Base-by-base conservation (phyloP, 2,888 invertebrate species). In the Acheta domesticus region DNA sequence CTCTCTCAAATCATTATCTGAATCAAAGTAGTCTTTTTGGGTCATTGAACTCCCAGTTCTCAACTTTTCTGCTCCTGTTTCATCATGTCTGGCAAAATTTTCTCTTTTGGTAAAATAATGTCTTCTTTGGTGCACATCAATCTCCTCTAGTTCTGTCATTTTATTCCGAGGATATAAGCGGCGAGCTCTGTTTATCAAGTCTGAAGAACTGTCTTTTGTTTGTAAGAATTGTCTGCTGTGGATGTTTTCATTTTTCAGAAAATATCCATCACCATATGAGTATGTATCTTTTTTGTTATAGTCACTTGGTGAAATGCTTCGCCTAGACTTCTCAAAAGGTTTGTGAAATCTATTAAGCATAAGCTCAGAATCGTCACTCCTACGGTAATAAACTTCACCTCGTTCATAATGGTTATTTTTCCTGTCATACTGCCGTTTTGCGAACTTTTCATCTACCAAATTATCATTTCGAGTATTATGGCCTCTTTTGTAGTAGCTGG, bases 111-210 rank as follows among this genome's bases (percentile, higher is more conserved):
- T 62, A 14, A 62, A 62, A 62, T 62, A 62, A 11, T 62, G 62
- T 62, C 62, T 62, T n/a, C 62, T 14, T 62, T 62, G 62, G n/a
- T 62, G 62, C 5, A 62, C 14, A 62, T 62, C 62, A 4, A 62
- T 14, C 62, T 62, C 62, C 14, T 62, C 62, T 5, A 62, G 62
- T 62, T 62, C 62, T 62, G n/a, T n/a, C 62, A 62, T 62, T 62
- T 62, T 62, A n/a, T 62, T 62, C 16, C 62, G 62, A 62, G 62
- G 62, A 62, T 62, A 62, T 62, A 62, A 62, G 16, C 62, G 62
- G 3, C 62, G 62, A 62, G 62, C 62, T 62, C n/a, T 62, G 8
- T 19, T 62, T n/a, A 62, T 62, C 62, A 62, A n/a, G 62, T 62
- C 62, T 62, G 62, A 62, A 19, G 62, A 19, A 62, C 62, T 62